These are phyloP conservation scores for Arge pagana DNA, from an alignment of 2,888 invertebrate species.

Conservation along the genomic window DNA sequence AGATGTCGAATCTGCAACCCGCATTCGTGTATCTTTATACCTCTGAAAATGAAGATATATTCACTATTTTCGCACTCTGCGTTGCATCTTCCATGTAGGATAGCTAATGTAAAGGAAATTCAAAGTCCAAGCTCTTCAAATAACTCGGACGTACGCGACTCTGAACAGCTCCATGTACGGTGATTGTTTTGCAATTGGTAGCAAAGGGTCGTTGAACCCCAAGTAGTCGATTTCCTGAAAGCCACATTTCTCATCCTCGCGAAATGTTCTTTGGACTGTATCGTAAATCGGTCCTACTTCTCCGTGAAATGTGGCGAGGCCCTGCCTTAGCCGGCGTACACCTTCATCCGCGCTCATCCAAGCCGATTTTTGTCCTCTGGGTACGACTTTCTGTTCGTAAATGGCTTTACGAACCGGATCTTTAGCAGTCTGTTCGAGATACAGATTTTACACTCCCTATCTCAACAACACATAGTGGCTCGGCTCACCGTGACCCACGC, in stretches of 20 bases:
- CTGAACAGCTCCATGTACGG: conserved; percentile 56
- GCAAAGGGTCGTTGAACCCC: conserved; percentile 46
- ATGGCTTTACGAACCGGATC: conserved; percentile 68
- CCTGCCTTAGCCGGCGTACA: conserved; percentile 63
- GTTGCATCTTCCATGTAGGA: neutral
- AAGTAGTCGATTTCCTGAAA: conserved; percentile 66
- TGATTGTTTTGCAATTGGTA: conserved; percentile 47
- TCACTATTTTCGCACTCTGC: neutral
- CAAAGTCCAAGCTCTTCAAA: conserved; percentile 24
- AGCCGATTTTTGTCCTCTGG: conserved; percentile 63
- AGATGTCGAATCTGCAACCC: conserved; percentile 65
- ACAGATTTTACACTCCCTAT: too few relatives aligned
- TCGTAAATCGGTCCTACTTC: conserved; percentile 71
- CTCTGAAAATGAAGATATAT: conserved; percentile 49
- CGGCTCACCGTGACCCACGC: too few relatives aligned
- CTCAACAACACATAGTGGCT: too few relatives aligned
- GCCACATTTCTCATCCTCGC: conserved; percentile 73
- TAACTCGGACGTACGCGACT: conserved; percentile 37
- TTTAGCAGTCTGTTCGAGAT: conserved; percentile 63
- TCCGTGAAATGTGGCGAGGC: conserved; percentile 71
- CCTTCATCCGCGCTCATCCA: conserved; percentile 69
- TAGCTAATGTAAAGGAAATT: neutral
- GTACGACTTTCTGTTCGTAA: conserved; percentile 68
- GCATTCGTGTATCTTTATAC: conserved; percentile 64
- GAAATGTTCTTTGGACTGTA: conserved; percentile 68